Evolutionary conservation across 2,113 vertebrate species (phyloP).

Genomic region (Saguinus imperator): DNA sequence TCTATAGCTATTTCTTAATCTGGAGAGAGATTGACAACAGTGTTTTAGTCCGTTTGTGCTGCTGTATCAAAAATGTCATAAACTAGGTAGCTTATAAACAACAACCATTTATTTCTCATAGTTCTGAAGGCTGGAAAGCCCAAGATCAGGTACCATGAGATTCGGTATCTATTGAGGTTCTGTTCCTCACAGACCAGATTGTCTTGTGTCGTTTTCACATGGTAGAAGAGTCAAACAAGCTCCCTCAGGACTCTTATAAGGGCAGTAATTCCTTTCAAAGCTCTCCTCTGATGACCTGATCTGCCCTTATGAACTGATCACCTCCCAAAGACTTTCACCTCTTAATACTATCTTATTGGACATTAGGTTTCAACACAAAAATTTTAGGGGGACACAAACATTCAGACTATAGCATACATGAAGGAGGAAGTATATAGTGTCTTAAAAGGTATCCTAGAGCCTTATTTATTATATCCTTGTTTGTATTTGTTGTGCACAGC

Average conservation of each 20-base stretch:
- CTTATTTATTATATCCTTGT: conserved; percentile 14
- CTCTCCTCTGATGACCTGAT: not conserved
- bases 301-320: not conserved
- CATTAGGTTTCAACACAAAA: not conserved
- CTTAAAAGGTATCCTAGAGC: not conserved
- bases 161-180: not conserved
- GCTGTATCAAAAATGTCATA: not conserved
- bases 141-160: not conserved
- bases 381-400: not conserved
- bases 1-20: not conserved
- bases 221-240: not conserved
- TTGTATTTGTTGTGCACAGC: not conserved
- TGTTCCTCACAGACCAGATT: not conserved
- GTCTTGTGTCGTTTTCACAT: not conserved
- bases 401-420: not conserved
- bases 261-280: not conserved
- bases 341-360: not conserved
- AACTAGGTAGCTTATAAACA: not conserved
- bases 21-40: not conserved
- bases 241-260: not conserved
- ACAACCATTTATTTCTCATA: not conserved
- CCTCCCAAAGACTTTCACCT: not conserved
- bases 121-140: not conserved
- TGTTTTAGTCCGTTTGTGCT: not conserved
- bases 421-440: not conserved